These are phyloP conservation scores for Tiaroga cobitis DNA, from an alignment of 2,797 vertebrate genomes.

Conservation along the genomic window DNA sequence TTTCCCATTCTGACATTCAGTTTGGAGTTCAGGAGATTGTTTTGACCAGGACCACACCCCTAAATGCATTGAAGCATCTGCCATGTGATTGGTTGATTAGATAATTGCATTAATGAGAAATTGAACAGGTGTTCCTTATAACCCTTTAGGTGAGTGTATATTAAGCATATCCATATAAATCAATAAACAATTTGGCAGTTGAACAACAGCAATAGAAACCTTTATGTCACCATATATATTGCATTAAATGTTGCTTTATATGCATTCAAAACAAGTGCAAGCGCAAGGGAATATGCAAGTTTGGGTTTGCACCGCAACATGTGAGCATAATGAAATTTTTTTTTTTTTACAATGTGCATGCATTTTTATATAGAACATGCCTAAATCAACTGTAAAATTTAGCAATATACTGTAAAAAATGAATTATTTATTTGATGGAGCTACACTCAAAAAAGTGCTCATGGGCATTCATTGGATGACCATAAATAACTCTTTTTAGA, in stretches of 20 bases:
- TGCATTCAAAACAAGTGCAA: not conserved
- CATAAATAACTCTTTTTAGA: no score
- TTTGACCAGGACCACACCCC: no score
- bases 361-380: not conserved
- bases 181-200: not conserved
- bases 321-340: not conserved
- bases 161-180: not conserved
- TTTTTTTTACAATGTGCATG: not conserved
- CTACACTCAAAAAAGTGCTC: no score
- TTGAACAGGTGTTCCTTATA: no score
- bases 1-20: no score
- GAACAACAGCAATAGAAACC: not conserved
- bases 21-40: no score
- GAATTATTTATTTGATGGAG: not conserved
- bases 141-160: no score
- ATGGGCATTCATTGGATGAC: no score
- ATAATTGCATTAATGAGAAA: no score
- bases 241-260: no score
- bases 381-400: not conserved
- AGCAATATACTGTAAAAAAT: not conserved
- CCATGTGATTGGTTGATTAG: no score
- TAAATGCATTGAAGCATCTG: no score
- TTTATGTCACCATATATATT: not conserved
- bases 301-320: not conserved
- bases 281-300: not conserved